Conservation (phyloP, 2,888 invertebrate genomes). For the Gastrophysa polygoni region DNA sequence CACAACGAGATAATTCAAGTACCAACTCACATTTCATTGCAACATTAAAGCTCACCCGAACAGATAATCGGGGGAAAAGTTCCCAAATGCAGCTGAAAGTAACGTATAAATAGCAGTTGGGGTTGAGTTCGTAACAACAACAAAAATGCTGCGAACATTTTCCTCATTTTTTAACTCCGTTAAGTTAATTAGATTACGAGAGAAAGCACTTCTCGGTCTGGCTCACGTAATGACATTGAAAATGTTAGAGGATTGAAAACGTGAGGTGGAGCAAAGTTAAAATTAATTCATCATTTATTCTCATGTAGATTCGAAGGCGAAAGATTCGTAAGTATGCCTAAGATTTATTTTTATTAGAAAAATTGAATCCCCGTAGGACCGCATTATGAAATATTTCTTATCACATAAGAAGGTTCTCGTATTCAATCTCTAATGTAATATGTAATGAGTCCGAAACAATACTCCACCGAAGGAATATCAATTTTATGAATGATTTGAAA, state of each 20-base stretch:
- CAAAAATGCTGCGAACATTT: slow-evolving; percentile 15
- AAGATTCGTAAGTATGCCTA: too few relatives aligned
- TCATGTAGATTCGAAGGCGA: too few relatives aligned
- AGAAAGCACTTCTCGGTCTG: not conserved
- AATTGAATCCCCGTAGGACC: too few relatives aligned
- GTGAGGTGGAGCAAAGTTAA: not conserved
- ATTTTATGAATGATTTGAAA: too few relatives aligned
- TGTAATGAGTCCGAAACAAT: too few relatives aligned
- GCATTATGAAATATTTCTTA: too few relatives aligned
- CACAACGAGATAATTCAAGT: too few relatives aligned
- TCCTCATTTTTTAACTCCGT: not conserved
- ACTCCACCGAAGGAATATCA: too few relatives aligned
- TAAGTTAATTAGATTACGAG: slow-evolving; percentile 23
- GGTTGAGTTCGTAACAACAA: not conserved
- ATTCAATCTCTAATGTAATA: too few relatives aligned
- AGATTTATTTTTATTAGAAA: too few relatives aligned
- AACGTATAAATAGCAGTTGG: not conserved
- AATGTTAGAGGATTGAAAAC: not conserved
- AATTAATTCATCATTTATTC: too few relatives aligned
- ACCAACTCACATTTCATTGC: not conserved
- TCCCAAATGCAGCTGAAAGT: not conserved
- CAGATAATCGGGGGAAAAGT: not conserved
- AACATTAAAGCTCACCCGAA: not conserved
- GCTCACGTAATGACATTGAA: not conserved
- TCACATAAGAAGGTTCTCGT: too few relatives aligned